Base-by-base conservation (phyloP, 2,888 invertebrate species). In the Catocala sponsa region DNA sequence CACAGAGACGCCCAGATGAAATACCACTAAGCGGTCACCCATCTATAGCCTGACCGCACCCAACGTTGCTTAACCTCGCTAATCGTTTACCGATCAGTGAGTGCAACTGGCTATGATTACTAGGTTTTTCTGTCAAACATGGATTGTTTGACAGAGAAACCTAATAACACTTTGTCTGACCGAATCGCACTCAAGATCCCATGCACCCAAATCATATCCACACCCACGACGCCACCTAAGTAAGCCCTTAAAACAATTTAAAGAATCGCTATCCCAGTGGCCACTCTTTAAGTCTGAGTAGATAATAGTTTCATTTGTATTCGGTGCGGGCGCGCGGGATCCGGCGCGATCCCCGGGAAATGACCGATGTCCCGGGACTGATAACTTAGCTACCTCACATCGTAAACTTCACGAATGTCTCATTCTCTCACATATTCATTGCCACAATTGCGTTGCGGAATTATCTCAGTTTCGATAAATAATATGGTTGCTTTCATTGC, bases 271-370 rank as follows among this genome's bases (percentile, higher is more conserved):
- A 13, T 46, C 41, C 52, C 13, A 47, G 1, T 62, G 56, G 68
- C 70, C 61, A 50, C 44, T n/a, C 46, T 25, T 25, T 60, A 46
- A 48, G 60, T 55, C 70, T 48, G 55, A 70, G 65, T 50, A 74
- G 68, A 76, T 76, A 74, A 80, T 76, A 81, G 76, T 81, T 82
- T 79, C 82, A 82, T 82, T 82, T 80, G 78, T 82, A 82, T 82
- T 81, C 82, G 47, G 46, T 35, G 33, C 64, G 67, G 59, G 63
- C 59, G 46, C 42, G 49, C 61, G 51, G 69, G 67, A 59, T 55
- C 68, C 65, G 63, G 58, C 38, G 51, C 41, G 50, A 60, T 50
- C 50, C 53, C 4, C 68, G 68, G 77, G 63, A 72, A 79, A 78
- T 80, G 71, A 76, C 79, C 79, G 75, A 80, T 81, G 76, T 75